Evolutionary conservation across 2,888 invertebrate genomes (phyloP), one percentile per base, ranked within the genome.

Genomic region (Gastracanthus pulcherrimus): DNA sequence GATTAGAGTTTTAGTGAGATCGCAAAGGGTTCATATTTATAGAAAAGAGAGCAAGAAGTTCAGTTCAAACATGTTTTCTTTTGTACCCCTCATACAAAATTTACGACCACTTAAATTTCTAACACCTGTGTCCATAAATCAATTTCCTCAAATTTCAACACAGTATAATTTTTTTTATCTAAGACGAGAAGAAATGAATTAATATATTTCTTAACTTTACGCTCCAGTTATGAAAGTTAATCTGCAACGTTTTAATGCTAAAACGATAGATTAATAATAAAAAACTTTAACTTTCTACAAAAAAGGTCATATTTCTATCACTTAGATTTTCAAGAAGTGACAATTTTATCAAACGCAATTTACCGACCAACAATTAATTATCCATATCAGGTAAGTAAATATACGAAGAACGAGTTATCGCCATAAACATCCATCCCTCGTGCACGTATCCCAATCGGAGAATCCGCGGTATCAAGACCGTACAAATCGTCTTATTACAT

Each of bases 21-120:
- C 6, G 60, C 7, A 34, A 60, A 31, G 60, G 60, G 60, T 60
- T 60, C 16, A 16, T 60, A 60, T 60, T 60, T 60, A 64, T 36
- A 36, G 64, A 64, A 19, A 34, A 36, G 36, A 2, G 11, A 0
- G 19, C 9, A 13, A 6, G 23, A 7, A 29, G 6, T 11, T 3
- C n/a, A 16, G 1, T 16, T 48, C 6, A 48, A 19, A 6, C 48
- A 48, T 58, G 58, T 29, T 58, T 58, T 16, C 11, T 23, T 58
- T 23, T 9, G 23, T 9, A 9, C 26, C 5, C 13, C 16, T 29
- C 13, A 11, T 11, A 11, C 23, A 26, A 58, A 60, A 60, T 60
- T 60, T 60, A 29, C 58, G 26, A 6, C 36, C 41, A 6, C 45
- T 67, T 45, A 45, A 16, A 23, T 38, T n/a, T 23, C 13, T 23